Percentiles rank a stretch among this genome's conserved stretches.
Evolutionary conservation across 1,140 invertebrate genomes (phyloP).

Genomic region (Sycobia sp.): DNA sequence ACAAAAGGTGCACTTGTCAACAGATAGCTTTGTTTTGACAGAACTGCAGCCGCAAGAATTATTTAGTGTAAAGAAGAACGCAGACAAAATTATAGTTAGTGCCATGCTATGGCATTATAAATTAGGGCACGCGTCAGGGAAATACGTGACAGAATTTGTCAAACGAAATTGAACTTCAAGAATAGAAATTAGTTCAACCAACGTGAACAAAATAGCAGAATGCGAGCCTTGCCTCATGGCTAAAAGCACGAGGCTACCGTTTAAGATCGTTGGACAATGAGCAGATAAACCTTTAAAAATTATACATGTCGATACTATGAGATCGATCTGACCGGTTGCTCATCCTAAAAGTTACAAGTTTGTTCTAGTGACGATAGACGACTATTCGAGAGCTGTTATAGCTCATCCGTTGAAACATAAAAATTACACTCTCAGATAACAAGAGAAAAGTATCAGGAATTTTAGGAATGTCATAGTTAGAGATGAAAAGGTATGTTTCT

Average conservation of each 20-base stretch:
- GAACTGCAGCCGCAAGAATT: too few species aligned
- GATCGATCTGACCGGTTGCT: background rate
- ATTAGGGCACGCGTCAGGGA: background rate
- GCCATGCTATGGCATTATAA: background rate
- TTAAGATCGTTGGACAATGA: background rate
- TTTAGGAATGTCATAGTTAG: background rate
- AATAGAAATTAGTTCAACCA: background rate
- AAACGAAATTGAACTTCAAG: background rate
- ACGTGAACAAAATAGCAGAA: background rate
- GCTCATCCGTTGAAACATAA: background rate
- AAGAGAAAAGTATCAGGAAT: conserved; percentile 18
- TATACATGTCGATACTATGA: conserved; percentile 1
- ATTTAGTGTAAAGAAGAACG: too few species aligned
- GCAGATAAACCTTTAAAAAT: conserved; percentile 1
- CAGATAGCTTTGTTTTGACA: too few species aligned
- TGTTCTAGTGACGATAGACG: conserved; percentile 4
- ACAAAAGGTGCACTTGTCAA: too few species aligned
- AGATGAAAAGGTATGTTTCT: background rate
- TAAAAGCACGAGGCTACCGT: too few species aligned
- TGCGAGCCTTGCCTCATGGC: background rate
- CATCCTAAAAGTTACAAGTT: conserved; percentile 2
- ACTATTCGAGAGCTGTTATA: background rate
- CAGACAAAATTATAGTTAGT: too few species aligned
- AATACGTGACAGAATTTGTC: background rate
- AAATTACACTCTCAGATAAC: background rate